Conservation (phyloP, 2,797 vertebrate genomes). For the Mastacembelus armatus region DNA sequence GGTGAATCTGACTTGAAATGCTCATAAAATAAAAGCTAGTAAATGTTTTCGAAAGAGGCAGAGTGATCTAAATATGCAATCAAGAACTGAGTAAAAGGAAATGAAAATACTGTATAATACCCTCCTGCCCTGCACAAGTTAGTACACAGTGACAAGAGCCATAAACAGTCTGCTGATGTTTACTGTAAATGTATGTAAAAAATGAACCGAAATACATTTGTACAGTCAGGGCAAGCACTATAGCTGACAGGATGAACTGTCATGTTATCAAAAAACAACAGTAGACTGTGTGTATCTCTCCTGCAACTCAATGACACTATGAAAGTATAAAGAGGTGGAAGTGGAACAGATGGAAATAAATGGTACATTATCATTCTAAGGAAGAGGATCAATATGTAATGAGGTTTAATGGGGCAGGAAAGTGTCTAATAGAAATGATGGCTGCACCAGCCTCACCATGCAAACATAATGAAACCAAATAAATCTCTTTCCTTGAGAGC, state of each 20-base stretch:
- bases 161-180: slow-evolving; percentile 5
- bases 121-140: background rate
- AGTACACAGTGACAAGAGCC: background rate
- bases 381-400: slow-evolving; percentile 78
- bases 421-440: slow-evolving; percentile 78
- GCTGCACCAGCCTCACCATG: slow-evolving; percentile 59
- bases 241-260: background rate
- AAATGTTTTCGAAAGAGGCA: background rate
- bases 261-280: slow-evolving; percentile 21
- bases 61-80: background rate
- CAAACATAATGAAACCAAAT: slow-evolving; percentile 76
- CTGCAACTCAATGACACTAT: slow-evolving; percentile 45
- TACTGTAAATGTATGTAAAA: background rate
- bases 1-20: too few species aligned
- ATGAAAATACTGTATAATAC: background rate
- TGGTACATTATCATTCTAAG: slow-evolving; percentile 62
- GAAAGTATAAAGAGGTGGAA: slow-evolving; percentile 52
- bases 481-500: slow-evolving; percentile 73
- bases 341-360: slow-evolving; percentile 67
- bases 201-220: slow-evolving; percentile 8
- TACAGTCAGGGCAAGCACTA: background rate
- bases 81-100: background rate
- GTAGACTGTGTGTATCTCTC: slow-evolving; percentile 12
- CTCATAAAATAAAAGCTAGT: background rate
- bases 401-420: slow-evolving; percentile 81